Evolutionary conservation across 1,140 invertebrate genomes (phyloP), one percentile per base, ranked within the genome.

Genomic region (Zeugodacus cucurbitae): DNA sequence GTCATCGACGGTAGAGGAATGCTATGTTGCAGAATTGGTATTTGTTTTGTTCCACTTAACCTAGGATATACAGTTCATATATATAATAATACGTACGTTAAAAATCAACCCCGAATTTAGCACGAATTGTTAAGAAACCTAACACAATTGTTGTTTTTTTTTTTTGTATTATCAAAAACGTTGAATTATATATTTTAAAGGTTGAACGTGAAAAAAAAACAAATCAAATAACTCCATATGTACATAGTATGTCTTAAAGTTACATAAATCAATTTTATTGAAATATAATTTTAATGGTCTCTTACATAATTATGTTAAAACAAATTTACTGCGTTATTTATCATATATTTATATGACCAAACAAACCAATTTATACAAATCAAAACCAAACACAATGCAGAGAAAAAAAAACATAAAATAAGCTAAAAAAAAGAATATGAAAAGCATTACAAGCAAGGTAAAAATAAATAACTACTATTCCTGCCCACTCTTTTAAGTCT

Each of bases 311-410:
- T 74, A 67, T 67, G 67, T 74, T 74, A 41, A n/a, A 41, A 37
- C 34, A 74, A 74, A 74, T 41, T 62, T 62, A 62, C 67, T 74
- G 67, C 67, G 67, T 74, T 74, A 74, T 37, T 74, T 74, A 37
- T 67, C 26, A 74, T 41, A 74, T 41, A 37, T 74, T 41, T 41
- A 74, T 41, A 37, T 74, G 32, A 37, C 32, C 0, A 37, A 41
- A 37, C 0, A 37, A 41, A 37, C 17, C 32, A 74, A 29, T 54
- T 85, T 85, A 85, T 85, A 85, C n/a, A 85, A 85, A 85, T 29
- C n/a, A 29, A 54, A 32, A 26, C 26, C 17, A 29, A 85, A 29
- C n/a, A 54, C n/a, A 85, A 26, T 48, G 10, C 26, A 17, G 14
- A 22, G 29, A 85, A 32, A 54, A 22, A 57, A 85, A 32, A 54